Base-by-base conservation (phyloP, 2,888 invertebrate species). In the Ophioninae sp. region DNA sequence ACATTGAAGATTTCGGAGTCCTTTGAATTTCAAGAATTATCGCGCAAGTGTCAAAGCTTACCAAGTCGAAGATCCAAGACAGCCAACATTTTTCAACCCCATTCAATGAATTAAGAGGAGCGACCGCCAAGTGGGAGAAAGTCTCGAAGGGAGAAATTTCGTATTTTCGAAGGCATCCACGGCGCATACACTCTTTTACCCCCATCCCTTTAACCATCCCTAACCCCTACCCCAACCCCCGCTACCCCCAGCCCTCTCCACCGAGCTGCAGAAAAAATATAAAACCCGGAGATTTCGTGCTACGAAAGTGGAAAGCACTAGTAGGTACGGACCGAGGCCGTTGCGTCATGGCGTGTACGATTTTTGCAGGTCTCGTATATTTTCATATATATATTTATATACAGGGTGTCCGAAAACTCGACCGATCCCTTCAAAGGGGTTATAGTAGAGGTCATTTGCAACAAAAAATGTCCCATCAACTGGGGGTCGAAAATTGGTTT, bases 291-390 rank as follows among this genome's bases (percentile, higher is more conserved):
- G 75, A 67, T 81, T 81, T 84, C 71, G 74, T 74, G 78, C 69
- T 72, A n/a, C 72, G 77, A 79, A 72, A 63, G 78, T 30, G 67
- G 58, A 79, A 76, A 84, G 67, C 56, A 51, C 56, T 59, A 44
- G 69, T 58, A 51, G 10, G 51, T 17, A 71, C 78, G 68, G 78
- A 64, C 64, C 64, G 69, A 74, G 64, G 64, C 74, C 59, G 71
- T 23, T 67, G 39, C 77, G 63, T 72, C 30, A n/a, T 71, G 39
- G 75, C 69, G 76, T 81, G 56, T 81, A 85, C 79, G 86, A 86
- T 85, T 86, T 83, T 79, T 82, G 77, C 74, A 81, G 67, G 64
- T 67, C 69, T 44, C 74, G 59, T 81, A 81, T 75, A 81, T 78
- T 69, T 69, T 61, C 61, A 41, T 37, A 56, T 71, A 72, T 41